Conservation (phyloP, 1,140 invertebrate genomes). For the Euglossa dilemma region DNA sequence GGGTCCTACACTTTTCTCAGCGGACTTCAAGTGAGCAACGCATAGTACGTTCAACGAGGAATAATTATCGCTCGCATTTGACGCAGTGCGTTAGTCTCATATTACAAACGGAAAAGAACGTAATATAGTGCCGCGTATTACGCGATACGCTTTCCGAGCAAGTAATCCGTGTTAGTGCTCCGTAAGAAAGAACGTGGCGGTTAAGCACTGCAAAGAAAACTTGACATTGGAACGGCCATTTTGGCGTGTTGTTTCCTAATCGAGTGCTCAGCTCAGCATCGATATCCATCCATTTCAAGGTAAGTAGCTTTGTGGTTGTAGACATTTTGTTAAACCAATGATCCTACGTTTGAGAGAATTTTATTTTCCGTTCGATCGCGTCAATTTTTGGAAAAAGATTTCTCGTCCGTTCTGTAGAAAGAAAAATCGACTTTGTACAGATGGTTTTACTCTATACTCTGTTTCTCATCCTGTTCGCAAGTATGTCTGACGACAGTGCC, state of each 20-base stretch:
- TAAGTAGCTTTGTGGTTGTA: conserved; percentile 58
- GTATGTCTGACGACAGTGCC: conserved; percentile 21
- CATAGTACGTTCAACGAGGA: conserved; percentile 67
- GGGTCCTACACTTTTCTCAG: no score
- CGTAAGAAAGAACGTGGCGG: conserved; percentile 54
- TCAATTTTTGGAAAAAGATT: not conserved
- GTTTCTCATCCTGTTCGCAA: conserved; percentile 18
- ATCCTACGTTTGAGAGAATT: not conserved
- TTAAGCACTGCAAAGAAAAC: conserved; percentile 65
- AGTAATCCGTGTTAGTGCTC: conserved; percentile 51
- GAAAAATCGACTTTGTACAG: conserved; percentile 22
- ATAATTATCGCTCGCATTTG: conserved; percentile 75
- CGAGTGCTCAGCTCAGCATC: conserved; percentile 74
- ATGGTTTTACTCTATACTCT: conserved; percentile 17
- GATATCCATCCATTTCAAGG: conserved; percentile 77
- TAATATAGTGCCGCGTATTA: conserved; percentile 56
- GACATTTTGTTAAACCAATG: not conserved
- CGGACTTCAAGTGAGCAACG: no score
- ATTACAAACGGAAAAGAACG: conserved; percentile 63
- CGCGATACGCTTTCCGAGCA: conserved; percentile 50
- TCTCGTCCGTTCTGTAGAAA: not conserved
- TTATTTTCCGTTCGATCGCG: not conserved
- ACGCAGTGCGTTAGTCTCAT: conserved; percentile 77
- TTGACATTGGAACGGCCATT: conserved; percentile 81
- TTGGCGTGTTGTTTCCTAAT: conserved; percentile 78